Percentiles rank a stretch among this genome's conserved stretches.
Conservation (phyloP, 2,888 invertebrate genomes). For the Abrostola tripartita region DNA sequence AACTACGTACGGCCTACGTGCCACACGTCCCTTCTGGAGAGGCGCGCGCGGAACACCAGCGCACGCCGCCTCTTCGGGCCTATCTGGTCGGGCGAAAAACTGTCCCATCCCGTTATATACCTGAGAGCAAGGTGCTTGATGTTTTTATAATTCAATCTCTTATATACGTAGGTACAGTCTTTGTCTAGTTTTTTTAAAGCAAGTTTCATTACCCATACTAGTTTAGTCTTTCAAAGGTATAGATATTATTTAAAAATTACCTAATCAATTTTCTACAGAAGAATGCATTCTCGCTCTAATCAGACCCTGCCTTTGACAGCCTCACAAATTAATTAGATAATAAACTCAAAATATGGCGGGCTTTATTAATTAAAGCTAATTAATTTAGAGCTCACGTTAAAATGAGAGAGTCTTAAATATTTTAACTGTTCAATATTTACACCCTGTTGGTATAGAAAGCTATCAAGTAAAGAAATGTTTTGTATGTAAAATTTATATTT, state of each 20-base stretch:
- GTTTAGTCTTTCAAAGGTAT: neutral
- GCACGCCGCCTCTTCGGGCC: too few relatives aligned
- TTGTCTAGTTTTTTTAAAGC: too few relatives aligned
- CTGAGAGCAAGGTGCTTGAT: too few relatives aligned
- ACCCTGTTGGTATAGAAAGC: constrained; percentile 3
- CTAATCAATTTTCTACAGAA: constrained; percentile 8
- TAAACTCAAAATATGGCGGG: constrained; percentile 46
- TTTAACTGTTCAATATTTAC: neutral
- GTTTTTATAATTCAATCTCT: too few relatives aligned
- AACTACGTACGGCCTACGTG: too few relatives aligned
- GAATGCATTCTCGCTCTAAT: constrained; percentile 8
- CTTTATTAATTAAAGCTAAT: constrained; percentile 43
- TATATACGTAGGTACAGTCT: too few relatives aligned
- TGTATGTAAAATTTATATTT: neutral
- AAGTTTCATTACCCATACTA: too few relatives aligned
- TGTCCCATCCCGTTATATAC: too few relatives aligned
- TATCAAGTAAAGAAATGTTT: neutral
- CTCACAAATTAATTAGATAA: constrained; percentile 45
- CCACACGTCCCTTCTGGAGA: too few relatives aligned
- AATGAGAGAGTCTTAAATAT: constrained; percentile 12
- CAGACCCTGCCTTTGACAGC: constrained; percentile 4
- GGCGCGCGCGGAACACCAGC: too few relatives aligned
- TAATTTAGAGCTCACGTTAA: constrained; percentile 33
- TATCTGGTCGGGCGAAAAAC: too few relatives aligned
- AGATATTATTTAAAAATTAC: constrained; percentile 19